These are phyloP conservation scores for Drosophila gaucha DNA, from an alignment of 2,888 invertebrate genomes.

Conservation along the genomic window DNA sequence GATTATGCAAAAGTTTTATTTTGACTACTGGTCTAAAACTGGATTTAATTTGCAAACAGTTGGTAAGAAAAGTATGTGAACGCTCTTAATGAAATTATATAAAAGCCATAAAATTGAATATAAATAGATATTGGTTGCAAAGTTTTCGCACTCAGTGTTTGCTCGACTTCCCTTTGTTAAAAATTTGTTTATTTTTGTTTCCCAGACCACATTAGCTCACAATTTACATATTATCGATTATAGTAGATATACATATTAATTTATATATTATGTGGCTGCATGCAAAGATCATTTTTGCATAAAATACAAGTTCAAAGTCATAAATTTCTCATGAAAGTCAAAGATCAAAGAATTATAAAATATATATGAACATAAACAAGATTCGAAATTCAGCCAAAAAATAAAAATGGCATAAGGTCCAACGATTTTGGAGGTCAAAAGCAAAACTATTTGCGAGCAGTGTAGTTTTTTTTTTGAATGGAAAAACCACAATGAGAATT, in stretches of 20 bases:
- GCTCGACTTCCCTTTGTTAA: slow-evolving; percentile 2
- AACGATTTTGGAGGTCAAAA: slow-evolving; percentile 37
- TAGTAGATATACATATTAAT: slow-evolving; percentile 22
- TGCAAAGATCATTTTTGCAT: slow-evolving; percentile 27
- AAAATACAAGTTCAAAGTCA: slow-evolving; percentile 49
- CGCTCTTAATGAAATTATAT: background rate
- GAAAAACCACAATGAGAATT: slow-evolving; percentile 60
- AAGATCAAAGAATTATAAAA: slow-evolving; percentile 44
- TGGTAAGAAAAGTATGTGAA: slow-evolving; percentile 6
- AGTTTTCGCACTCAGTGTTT: slow-evolving; percentile 25
- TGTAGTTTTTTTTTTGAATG: slow-evolving; percentile 43
- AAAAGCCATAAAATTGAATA: background rate
- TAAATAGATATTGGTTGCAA: background rate
- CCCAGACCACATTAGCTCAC: slow-evolving; percentile 20
- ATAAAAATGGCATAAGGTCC: background rate
- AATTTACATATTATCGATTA: slow-evolving; percentile 63
- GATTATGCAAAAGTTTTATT: slow-evolving; percentile 22
- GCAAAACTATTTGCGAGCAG: slow-evolving; percentile 24
- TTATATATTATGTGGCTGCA: slow-evolving; percentile 11
- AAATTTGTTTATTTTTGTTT: slow-evolving; percentile 8
- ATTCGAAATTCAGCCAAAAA: slow-evolving; percentile 14
- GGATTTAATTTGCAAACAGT: slow-evolving; percentile 27
- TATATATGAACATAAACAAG: slow-evolving; percentile 13
- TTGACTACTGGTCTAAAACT: slow-evolving; percentile 34
- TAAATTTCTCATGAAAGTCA: slow-evolving; percentile 37